Conservation (phyloP, 2,797 vertebrate genomes). For the Nyctalus aviator region DNA sequence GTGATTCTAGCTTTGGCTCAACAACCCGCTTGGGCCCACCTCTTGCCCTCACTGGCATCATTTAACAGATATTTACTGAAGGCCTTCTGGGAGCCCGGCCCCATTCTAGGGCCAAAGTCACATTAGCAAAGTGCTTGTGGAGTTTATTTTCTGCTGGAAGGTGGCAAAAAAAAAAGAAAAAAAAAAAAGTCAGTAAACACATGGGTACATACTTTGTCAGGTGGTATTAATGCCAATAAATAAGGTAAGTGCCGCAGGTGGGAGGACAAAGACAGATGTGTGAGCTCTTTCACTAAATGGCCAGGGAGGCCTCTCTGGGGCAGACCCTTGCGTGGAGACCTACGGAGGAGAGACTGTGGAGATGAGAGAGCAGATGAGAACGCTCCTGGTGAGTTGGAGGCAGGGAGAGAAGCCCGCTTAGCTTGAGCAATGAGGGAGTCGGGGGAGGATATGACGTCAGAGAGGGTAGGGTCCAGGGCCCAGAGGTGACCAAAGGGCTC, state of each 20-base stretch:
- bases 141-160: not conserved
- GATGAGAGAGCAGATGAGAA: not conserved
- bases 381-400: not conserved
- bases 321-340: not conserved
- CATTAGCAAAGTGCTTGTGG: not conserved
- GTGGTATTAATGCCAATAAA: not conserved
- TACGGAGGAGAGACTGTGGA: not conserved
- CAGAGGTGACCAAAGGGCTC: accelerated
- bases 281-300: not conserved
- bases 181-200: not conserved
- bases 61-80: not conserved
- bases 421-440: not conserved
- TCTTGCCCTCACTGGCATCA: not conserved
- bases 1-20: not conserved
- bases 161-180: not conserved
- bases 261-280: not conserved
- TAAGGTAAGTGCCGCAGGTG: not conserved
- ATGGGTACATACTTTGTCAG: not conserved
- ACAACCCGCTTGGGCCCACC: not conserved
- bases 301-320: not conserved
- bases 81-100: not conserved
- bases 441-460: too few relatives aligned
- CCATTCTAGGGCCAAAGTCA: not conserved
- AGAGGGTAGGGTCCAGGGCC: not conserved
- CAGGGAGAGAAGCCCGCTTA: not conserved